Conservation (phyloP, 2,113 vertebrate species). For the Rhea pennata region DNA sequence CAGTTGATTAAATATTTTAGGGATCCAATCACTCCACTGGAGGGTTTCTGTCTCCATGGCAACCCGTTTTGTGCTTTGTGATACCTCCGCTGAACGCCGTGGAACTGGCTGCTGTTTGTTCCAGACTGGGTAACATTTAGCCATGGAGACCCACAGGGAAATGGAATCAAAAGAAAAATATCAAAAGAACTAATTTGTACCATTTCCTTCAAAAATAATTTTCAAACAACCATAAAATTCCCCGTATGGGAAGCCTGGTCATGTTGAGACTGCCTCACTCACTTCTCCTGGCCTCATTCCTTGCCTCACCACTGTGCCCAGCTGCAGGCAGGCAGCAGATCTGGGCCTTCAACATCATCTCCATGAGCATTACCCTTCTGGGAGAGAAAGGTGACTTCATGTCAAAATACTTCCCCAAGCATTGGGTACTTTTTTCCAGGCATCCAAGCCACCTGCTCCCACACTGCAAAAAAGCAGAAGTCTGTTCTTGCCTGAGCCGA, state of each 20-base stretch:
- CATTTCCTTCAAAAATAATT: background rate
- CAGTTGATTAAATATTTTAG: slow-evolving; percentile 66
- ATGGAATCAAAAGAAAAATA: background rate
- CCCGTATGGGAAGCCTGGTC: background rate
- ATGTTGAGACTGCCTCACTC: background rate
- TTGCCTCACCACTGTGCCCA: background rate
- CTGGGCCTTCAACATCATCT: background rate
- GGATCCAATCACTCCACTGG: background rate
- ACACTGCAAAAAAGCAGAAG: background rate
- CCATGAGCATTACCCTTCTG: background rate
- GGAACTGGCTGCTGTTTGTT: slow-evolving; percentile 19
- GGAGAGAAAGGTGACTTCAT: background rate
- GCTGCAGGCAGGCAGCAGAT: background rate
- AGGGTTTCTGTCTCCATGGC: slow-evolving; percentile 66
- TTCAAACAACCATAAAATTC: background rate
- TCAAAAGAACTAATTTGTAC: background rate
- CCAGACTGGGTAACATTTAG: background rate
- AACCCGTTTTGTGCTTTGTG: slow-evolving; percentile 54
- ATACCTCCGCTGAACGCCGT: background rate
- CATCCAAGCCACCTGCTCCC: background rate
- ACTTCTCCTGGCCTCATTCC: background rate
- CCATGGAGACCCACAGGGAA: background rate
- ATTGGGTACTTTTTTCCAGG: background rate
- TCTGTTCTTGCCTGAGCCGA: background rate
- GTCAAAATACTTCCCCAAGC: background rate